Base-by-base conservation (phyloP, 2,888 invertebrate genomes). In the Operophtera brumata region DNA sequence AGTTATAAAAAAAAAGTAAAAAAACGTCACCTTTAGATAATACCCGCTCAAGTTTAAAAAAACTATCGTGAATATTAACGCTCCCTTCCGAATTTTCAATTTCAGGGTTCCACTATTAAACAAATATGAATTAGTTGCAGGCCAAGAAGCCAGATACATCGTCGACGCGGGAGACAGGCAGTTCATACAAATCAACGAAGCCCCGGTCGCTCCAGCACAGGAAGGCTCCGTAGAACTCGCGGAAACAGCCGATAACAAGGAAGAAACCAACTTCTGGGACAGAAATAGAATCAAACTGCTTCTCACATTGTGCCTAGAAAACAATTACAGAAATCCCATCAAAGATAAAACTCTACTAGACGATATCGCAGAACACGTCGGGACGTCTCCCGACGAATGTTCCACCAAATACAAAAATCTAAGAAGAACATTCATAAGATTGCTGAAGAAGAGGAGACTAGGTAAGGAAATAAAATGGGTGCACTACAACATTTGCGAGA, bases 401-500 rank as follows among this genome's bases (percentile, higher is more conserved):
- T 76, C 68, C 42, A 85, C 77, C 47, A 89, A 88, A 62, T 86
- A 83, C 59, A 81, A 75, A 58, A 86, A 81, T 47, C 69, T 90
- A 1, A 78, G 82, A 47, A 73, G 86, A 59, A 88, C 87, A 10
- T 90, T 83, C 53, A 75, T 87, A 42, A 76, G 88, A 53, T 60
- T 88, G n/a, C 58, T 86, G n/a, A 89, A 82, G 59, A 88, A 87
- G 65, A 86, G 81, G 66, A 74, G 73, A 61, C 55, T 77, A 34
- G 89, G 88, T 0, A 85, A 85, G 63, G 82, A 86, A 39, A 77
- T 86, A 14, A 89, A 87, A 72, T 90, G 90, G 90, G 70, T 84
- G 0, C 86, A 86, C 59, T 90, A 75, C 54, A 76, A 67, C 34
- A 75, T 77, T 13, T 89, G 89, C 64, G 87, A 87, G 59, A 84